Evolutionary conservation across 1,140 invertebrate genomes (phyloP).

Genomic region (Zeugodacus cucurbitae): DNA sequence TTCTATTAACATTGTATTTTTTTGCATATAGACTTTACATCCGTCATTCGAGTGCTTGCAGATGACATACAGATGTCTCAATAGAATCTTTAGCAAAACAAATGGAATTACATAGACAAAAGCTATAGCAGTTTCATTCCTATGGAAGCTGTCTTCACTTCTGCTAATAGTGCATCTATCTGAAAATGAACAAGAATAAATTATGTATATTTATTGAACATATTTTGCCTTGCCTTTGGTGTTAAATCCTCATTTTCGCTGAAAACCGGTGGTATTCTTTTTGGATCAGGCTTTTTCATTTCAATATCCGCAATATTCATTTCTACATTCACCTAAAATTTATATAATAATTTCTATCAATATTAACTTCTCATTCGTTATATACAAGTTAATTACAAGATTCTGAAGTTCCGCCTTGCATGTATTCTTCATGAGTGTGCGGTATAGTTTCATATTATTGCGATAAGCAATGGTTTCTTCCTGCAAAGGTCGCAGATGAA

Average conservation of each 20-base stretch:
- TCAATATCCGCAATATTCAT: slow-evolving; percentile 23
- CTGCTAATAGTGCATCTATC: slow-evolving; percentile 2
- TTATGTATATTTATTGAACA: neutral
- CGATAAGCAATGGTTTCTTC: slow-evolving; percentile 42
- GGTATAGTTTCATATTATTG: slow-evolving; percentile 39
- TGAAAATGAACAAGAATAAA: neutral
- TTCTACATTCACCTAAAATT: slow-evolving; percentile 39
- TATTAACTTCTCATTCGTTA: neutral
- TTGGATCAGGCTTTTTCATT: slow-evolving; percentile 36
- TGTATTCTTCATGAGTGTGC: slow-evolving; percentile 40
- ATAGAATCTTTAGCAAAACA: slow-evolving; percentile 27
- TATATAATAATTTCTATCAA: neutral
- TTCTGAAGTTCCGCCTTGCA: slow-evolving; percentile 42
- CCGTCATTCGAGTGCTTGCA: slow-evolving; percentile 51
- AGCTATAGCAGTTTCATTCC: slow-evolving; percentile 35
- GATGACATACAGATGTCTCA: slow-evolving; percentile 47
- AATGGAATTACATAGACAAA: neutral
- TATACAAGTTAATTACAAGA: neutral
- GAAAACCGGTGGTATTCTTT: slow-evolving; percentile 14
- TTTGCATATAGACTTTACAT: slow-evolving; percentile 46
- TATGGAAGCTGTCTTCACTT: neutral
- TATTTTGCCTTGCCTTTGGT: neutral
- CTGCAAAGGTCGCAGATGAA: slow-evolving; percentile 43
- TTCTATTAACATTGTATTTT: neutral
- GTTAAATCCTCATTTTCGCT: neutral